Conservation (phyloP, 2,797 vertebrate genomes). For the Rachycentron canadum region DNA sequence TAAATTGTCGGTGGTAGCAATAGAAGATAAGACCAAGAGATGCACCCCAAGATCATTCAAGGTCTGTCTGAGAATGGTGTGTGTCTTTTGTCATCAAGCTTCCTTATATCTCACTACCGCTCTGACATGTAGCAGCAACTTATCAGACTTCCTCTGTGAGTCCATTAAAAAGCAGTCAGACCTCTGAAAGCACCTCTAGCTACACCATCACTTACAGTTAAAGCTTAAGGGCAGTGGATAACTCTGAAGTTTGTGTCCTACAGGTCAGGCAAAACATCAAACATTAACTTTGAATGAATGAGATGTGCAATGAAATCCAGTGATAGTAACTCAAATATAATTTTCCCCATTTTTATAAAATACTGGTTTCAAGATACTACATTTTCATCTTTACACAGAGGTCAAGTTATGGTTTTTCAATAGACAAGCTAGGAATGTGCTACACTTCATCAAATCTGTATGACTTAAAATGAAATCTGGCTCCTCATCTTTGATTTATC, state of each 20-base stretch:
- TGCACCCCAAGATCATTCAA: conserved; percentile 20
- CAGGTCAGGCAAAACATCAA: background rate
- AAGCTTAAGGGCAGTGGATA: background rate
- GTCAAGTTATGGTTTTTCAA: background rate
- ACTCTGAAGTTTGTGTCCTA: background rate
- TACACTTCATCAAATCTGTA: background rate
- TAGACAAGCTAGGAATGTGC: background rate
- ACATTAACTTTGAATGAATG: background rate
- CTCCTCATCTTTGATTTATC: background rate
- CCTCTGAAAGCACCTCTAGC: background rate
- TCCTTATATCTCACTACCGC: background rate
- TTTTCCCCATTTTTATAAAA: background rate
- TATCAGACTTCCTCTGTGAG: background rate
- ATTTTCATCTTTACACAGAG: background rate
- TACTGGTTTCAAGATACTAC: background rate
- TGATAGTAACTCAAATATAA: background rate
- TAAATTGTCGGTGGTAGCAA: conserved; percentile 29
- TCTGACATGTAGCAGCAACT: conserved; percentile 10
- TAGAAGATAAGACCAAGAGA: conserved; percentile 10
- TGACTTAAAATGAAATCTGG: background rate
- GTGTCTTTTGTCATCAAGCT: conserved; percentile 6
- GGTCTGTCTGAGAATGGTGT: conserved; percentile 8
- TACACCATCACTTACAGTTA: background rate
- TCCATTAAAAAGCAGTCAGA: conserved; percentile 8
- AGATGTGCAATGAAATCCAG: background rate